Evolutionary conservation across 2,113 vertebrate genomes (phyloP).

Genomic region (Tetraodon nigroviridis): DNA sequence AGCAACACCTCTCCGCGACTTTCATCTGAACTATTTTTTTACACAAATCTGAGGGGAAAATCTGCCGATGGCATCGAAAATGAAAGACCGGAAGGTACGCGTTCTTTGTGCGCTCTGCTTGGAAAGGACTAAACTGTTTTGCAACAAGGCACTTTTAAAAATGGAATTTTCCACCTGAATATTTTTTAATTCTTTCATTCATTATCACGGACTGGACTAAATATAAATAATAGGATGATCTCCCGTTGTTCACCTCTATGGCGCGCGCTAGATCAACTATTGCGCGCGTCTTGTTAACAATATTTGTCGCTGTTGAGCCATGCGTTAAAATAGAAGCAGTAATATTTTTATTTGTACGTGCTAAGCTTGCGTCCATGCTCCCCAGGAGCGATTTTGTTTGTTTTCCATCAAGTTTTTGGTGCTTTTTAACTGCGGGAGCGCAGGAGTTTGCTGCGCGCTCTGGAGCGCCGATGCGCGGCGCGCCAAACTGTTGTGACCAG

Average conservation of each 20-base stretch:
- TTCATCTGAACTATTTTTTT: slow-evolving; percentile 19
- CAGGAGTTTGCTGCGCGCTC: slow-evolving; percentile 31
- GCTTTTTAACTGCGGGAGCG: neutral
- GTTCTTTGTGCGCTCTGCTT: slow-evolving; percentile 34
- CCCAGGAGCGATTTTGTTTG: too few relatives aligned
- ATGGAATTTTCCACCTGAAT: neutral
- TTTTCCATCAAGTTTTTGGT: neutral
- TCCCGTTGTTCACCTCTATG: neutral
- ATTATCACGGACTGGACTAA: slow-evolving; percentile 3
- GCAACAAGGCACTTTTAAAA: slow-evolving; percentile 5
- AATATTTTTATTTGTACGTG: too few relatives aligned
- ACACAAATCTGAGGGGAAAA: slow-evolving; percentile 14
- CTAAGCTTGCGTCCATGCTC: too few relatives aligned
- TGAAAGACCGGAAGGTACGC: slow-evolving; percentile 91
- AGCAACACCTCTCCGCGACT: slow-evolving; percentile 31
- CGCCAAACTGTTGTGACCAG: slow-evolving; percentile 12
- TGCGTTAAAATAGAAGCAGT: too few relatives aligned
- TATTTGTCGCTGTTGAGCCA: too few relatives aligned
- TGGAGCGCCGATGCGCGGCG: slow-evolving; percentile 27
- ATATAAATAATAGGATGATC: neutral
- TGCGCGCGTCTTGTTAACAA: too few relatives aligned
- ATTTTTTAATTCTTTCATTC: neutral
- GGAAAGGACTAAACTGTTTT: slow-evolving; percentile 23
- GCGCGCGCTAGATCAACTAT: slow-evolving; percentile 1
- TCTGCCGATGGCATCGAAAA: slow-evolving; percentile 83